A percentile compares a stretch with the other conserved stretches of the same genome.
These are phyloP conservation scores for Actias luna DNA, from an alignment of 2,888 invertebrate genomes.

Conservation along the genomic window DNA sequence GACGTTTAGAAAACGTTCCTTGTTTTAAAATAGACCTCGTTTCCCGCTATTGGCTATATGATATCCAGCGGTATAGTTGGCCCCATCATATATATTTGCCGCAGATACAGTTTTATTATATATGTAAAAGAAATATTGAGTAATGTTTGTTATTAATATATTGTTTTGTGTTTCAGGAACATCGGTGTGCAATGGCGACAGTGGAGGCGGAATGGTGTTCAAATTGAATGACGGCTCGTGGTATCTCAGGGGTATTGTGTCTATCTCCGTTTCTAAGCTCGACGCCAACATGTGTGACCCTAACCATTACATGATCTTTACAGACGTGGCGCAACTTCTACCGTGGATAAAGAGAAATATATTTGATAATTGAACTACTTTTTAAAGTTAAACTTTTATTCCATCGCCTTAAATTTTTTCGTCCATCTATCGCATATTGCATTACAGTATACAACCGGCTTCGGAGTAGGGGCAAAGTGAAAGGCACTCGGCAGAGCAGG, in stretches of 20 bases:
- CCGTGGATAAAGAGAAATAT: conserved; percentile 73
- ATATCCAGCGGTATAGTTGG: too few relatives aligned
- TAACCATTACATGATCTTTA: conserved; percentile 82
- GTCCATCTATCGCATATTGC: too few relatives aligned
- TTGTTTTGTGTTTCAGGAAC: conserved; percentile 60
- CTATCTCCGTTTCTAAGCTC: conserved; percentile 80
- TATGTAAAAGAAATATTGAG: neutral
- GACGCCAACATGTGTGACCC: conserved; percentile 82
- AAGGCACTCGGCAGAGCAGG: too few relatives aligned
- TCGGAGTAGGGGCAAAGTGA: too few relatives aligned
- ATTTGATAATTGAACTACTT: conserved; percentile 36
- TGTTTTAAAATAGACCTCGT: too few relatives aligned
- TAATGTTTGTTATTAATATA: neutral
- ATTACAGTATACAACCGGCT: too few relatives aligned
- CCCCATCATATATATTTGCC: too few relatives aligned
- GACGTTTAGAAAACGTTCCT: too few relatives aligned
- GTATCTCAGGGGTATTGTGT: conserved; percentile 79
- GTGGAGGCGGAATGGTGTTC: conserved; percentile 79
- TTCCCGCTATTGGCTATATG: too few relatives aligned
- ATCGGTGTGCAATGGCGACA: conserved; percentile 81
- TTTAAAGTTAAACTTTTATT: neutral
- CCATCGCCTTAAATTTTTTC: too few relatives aligned
- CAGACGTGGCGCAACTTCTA: conserved; percentile 82
- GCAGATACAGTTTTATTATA: too few relatives aligned
- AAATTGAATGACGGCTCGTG: conserved; percentile 51